A percentile compares a stretch with the other conserved stretches of the same genome.
Conservation (phyloP, 1,140 invertebrate species). For the Euura saliciscinereae region DNA sequence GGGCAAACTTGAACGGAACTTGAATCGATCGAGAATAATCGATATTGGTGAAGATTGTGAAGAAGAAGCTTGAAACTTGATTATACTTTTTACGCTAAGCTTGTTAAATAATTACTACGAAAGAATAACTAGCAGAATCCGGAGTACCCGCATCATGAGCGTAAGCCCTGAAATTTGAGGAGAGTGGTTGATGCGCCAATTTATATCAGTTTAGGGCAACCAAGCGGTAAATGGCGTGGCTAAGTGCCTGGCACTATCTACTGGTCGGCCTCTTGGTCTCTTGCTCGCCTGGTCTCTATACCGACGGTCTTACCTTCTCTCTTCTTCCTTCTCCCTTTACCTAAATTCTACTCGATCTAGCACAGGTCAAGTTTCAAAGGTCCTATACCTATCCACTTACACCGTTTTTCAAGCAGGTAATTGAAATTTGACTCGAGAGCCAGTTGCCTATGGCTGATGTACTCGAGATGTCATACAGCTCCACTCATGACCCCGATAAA, state of each 20-base stretch:
- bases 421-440: slow-evolving; percentile 2
- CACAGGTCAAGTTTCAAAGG: slow-evolving; percentile 1
- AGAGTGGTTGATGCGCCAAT: neutral
- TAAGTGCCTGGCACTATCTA: neutral
- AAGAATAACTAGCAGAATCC: no score
- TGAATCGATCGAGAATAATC: no score
- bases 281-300: neutral
- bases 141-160: neutral
- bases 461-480: neutral
- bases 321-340: neutral
- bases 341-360: neutral
- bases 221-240: neutral
- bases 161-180: neutral
- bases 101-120: no score
- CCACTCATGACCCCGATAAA: no score
- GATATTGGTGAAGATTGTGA: no score
- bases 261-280: no score
- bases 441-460: no score
- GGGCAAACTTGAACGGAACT: no score
- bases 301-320: neutral
- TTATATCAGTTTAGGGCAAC: slow-evolving; percentile 5
- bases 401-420: neutral
- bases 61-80: no score
- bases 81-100: no score
- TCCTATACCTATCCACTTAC: neutral